Conservation (phyloP, 2,113 vertebrate genomes). For the Oxyruncus cristatus region DNA sequence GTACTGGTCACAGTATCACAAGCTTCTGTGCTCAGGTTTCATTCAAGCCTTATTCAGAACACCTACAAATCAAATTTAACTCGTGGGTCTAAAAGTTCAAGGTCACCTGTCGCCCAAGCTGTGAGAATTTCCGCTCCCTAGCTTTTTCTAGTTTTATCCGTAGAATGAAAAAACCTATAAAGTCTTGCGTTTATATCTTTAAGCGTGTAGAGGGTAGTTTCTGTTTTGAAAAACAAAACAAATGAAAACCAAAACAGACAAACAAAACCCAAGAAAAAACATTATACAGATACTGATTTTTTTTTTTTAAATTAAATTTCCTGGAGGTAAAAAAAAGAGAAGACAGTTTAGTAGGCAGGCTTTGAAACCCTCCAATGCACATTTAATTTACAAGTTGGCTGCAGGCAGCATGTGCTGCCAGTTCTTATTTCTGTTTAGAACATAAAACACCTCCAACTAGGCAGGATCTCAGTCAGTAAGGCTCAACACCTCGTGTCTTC, state of each 20-base stretch:
- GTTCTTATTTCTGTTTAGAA: neutral
- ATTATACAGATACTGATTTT: neutral
- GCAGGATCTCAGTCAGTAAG: neutral
- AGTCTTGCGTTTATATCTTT: neutral
- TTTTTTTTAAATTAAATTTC: neutral
- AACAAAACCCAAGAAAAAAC: accelerated
- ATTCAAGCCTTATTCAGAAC: neutral
- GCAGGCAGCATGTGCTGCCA: neutral
- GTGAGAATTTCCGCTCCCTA: neutral
- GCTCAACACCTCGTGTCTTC: neutral
- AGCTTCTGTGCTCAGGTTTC: neutral
- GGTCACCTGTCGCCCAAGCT: neutral
- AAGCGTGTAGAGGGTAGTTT: accelerated
- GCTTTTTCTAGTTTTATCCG: neutral
- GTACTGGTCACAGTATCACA: neutral
- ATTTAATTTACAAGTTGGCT: neutral
- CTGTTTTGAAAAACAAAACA: neutral
- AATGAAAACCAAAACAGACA: neutral
- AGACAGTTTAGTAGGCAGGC: neutral
- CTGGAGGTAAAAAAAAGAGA: neutral
- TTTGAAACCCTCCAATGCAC: neutral
- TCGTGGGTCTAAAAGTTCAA: neutral
- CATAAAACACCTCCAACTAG: neutral
- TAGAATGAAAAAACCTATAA: neutral
- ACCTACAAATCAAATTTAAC: neutral